These are phyloP conservation scores for Thereuonema tuberculata DNA, from an alignment of 1,140 invertebrate genomes.

Conservation along the genomic window DNA sequence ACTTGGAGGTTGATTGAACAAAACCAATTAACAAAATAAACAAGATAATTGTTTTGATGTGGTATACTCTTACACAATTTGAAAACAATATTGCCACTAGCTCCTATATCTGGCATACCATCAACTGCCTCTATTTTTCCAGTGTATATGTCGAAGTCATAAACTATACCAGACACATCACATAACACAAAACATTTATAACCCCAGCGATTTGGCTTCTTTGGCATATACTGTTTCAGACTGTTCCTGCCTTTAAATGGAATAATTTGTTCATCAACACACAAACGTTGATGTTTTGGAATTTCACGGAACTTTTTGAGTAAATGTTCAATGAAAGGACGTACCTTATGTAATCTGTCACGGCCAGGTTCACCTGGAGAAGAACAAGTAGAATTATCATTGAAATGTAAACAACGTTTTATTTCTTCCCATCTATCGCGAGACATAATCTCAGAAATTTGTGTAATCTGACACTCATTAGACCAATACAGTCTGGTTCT, in stretches of 20 bases:
- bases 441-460: not conserved
- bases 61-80: not conserved
- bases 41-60: not conserved
- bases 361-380: not conserved
- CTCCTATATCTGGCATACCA: not conserved
- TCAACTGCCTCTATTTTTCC: constrained; percentile 1
- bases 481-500: not conserved
- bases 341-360: not conserved
- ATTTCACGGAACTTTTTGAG: not conserved
- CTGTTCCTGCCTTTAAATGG: constrained; percentile 11
- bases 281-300: not conserved
- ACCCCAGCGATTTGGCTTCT: constrained; percentile 14
- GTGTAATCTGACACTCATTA: not conserved
- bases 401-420: not conserved
- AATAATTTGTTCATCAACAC: constrained; percentile 12
- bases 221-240: constrained; percentile 13
- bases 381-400: not conserved
- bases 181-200: constrained; percentile 10
- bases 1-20: not conserved
- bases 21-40: constrained; percentile 11
- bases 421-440: not conserved
- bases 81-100: constrained; percentile 3
- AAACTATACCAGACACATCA: constrained; percentile 12
- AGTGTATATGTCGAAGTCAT: constrained; percentile 18
- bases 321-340: not conserved